phyloP scores from a whole-genome alignment of 1,140 invertebrate species.

The Zophobas morio region DNA sequence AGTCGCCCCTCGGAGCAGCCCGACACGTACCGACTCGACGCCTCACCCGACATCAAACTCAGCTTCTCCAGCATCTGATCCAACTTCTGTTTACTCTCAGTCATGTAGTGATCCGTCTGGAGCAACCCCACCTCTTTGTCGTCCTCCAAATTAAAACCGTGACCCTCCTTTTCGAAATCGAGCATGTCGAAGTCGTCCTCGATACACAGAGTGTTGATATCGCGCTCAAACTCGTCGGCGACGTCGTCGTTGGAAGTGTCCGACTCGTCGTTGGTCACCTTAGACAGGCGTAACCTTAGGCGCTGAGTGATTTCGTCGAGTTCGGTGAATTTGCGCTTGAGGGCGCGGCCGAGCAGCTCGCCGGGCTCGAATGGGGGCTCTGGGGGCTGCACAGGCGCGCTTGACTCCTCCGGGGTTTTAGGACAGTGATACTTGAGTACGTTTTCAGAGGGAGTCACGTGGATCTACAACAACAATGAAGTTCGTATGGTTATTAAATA shows the following conservation, averaged over 20 bases:
- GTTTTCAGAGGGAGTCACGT: conserved; percentile 70
- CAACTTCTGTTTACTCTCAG: conserved; percentile 59
- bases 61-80: conserved; percentile 63
- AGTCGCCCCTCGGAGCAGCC: conserved; percentile 58
- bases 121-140: conserved; percentile 41
- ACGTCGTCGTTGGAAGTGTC: conserved; percentile 69
- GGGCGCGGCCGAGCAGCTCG: conserved; percentile 67
- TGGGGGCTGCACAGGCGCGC: conserved; percentile 16
- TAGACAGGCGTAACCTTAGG: conserved; percentile 70
- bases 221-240: conserved; percentile 72
- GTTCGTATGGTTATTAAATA: not conserved
- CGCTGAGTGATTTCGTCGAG: conserved; percentile 76
- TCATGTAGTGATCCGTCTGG: conserved; percentile 51
- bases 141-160: conserved; percentile 54
- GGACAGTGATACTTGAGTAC: conserved; percentile 56
- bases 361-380: conserved; percentile 45
- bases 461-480: conserved; percentile 65
- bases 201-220: conserved; percentile 67
- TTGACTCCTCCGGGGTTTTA: conserved; percentile 29
- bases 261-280: conserved; percentile 72
- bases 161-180: conserved; percentile 61
- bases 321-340: conserved; percentile 75
- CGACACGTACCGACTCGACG: conserved; percentile 59
- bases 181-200: conserved; percentile 65
- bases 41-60: conserved; percentile 55